These are phyloP conservation scores for Physocephala rufipes DNA, from an alignment of 2,888 invertebrate species.

Conservation along the genomic window DNA sequence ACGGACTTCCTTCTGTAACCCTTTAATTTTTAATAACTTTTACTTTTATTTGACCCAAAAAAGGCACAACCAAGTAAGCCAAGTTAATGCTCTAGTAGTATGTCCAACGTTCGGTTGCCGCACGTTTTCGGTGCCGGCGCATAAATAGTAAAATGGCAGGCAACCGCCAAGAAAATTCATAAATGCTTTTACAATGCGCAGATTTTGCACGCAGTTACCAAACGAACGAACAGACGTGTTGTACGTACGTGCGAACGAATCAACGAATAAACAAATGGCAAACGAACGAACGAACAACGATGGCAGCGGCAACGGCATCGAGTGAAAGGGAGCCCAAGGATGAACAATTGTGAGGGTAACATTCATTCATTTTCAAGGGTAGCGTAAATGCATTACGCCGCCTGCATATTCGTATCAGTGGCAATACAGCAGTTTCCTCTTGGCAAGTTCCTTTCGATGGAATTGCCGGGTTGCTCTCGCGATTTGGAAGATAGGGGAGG, in stretches of 20 bases:
- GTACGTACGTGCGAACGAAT: too few species aligned
- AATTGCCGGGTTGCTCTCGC: too few species aligned
- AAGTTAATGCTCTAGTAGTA: constrained; percentile 3
- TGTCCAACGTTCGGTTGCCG: constrained; percentile 25
- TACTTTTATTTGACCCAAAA: constrained; percentile 34
- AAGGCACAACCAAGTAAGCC: constrained; percentile 1
- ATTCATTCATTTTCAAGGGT: constrained; percentile 44
- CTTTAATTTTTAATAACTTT: constrained; percentile 34
- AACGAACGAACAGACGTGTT: not conserved
- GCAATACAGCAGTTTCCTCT: not conserved
- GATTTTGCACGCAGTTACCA: constrained; percentile 28
- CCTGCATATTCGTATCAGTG: not conserved
- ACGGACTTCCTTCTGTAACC: not conserved
- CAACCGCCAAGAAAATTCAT: constrained; percentile 24
- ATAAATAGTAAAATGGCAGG: constrained; percentile 11
- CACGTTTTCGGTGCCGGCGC: constrained; percentile 32
- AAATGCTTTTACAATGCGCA: constrained; percentile 29
- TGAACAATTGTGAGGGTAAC: constrained; percentile 46
- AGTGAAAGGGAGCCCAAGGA: constrained; percentile 38
- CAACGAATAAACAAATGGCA: too few species aligned
- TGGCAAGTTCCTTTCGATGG: not conserved
- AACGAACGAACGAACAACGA: constrained; percentile 3
- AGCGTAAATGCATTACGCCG: constrained; percentile 29
- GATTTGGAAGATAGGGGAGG: too few species aligned
- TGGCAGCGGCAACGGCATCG: not conserved